Conservation (phyloP, 1,140 invertebrate species). For the Aricia agestis region DNA sequence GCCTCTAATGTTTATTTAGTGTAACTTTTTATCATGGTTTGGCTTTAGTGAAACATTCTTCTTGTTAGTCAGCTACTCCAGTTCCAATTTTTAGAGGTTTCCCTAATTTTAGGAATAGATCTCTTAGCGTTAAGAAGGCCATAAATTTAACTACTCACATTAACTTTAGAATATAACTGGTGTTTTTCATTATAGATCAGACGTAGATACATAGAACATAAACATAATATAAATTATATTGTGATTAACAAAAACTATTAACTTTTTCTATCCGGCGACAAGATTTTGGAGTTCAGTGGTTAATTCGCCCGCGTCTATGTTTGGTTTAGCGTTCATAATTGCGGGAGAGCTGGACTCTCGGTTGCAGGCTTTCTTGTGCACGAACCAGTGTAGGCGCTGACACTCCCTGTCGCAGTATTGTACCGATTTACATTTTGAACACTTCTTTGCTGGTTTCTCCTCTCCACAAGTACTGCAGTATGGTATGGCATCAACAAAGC, state of each 20-base stretch:
- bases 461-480: constrained; percentile 93
- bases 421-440: constrained; percentile 95
- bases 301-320: constrained; percentile 64
- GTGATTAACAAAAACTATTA: constrained; percentile 14
- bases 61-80: not conserved
- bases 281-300: constrained; percentile 70
- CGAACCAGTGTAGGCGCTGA: constrained; percentile 96
- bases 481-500: constrained; percentile 82
- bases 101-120: not conserved
- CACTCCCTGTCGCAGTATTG: constrained; percentile 96
- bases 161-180: constrained; percentile 4
- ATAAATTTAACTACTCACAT: constrained; percentile 9
- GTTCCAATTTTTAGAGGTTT: not conserved
- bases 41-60: too few species aligned
- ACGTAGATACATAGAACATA: constrained; percentile 16
- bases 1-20: not conserved
- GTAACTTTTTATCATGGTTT: too few species aligned
- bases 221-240: constrained; percentile 6
- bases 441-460: constrained; percentile 92
- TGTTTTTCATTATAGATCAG: constrained; percentile 1
- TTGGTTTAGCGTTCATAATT: constrained; percentile 44
- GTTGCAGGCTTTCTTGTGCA: constrained; percentile 93
- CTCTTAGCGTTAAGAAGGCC: constrained; percentile 7
- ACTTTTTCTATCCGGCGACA: constrained; percentile 50
- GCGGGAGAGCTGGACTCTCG: constrained; percentile 72